These are phyloP conservation scores for Augochlorella aurata DNA, from an alignment of 2,888 invertebrate species.

Conservation along the genomic window DNA sequence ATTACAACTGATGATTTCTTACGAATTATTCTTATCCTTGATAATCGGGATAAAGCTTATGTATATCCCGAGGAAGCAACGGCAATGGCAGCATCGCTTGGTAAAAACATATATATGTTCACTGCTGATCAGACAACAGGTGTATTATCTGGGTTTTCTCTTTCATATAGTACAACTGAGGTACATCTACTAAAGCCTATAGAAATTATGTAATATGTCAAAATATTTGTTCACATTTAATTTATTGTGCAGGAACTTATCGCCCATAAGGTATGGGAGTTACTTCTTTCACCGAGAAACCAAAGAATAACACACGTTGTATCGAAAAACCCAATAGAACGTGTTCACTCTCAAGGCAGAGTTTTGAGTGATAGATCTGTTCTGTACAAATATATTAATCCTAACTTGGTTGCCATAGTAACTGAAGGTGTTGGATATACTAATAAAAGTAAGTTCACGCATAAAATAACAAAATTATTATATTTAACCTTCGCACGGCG, in stretches of 20 bases:
- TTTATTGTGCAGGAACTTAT: constrained; percentile 83
- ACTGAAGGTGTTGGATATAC: constrained; percentile 89
- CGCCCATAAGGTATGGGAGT: constrained; percentile 89
- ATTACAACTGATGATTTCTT: constrained; percentile 88
- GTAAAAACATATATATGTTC: constrained; percentile 86
- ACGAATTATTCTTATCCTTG: constrained; percentile 90
- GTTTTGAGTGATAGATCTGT: constrained; percentile 98
- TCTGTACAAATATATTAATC: constrained; percentile 98
- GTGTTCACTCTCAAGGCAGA: constrained; percentile 96
- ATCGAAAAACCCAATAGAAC: constrained; percentile 87
- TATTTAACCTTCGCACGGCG: neutral
- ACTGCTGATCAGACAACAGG: constrained; percentile 85
- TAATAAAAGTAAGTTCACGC: constrained; percentile 86
- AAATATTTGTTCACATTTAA: neutral
- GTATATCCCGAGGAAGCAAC: constrained; percentile 86
- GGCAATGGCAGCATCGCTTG: constrained; percentile 82
- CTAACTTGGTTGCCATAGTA: constrained; percentile 95
- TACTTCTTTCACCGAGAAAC: constrained; percentile 85
- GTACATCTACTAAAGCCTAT: constrained; percentile 66
- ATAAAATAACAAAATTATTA: neutral
- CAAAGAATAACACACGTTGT: constrained; percentile 86
- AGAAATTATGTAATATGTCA: neutral
- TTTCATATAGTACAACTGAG: constrained; percentile 81
- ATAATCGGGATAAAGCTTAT: constrained; percentile 86
- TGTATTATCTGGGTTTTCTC: constrained; percentile 85